Base-by-base conservation (phyloP, 2,888 invertebrate genomes). In the Achlya flavicornis region DNA sequence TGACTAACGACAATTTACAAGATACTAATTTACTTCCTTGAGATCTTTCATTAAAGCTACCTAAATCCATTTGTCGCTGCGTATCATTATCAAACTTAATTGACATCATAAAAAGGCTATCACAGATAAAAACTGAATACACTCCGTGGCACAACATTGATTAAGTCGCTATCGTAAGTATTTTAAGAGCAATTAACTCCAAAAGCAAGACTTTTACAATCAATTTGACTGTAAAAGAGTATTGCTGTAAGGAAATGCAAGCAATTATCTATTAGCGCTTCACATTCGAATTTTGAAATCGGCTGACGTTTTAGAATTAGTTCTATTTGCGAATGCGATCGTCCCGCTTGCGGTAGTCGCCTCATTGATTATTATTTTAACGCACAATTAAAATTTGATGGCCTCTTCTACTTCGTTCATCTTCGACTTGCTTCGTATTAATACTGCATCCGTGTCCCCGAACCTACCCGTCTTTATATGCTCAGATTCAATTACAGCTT, bases 361-460 rank as follows among this genome's bases (percentile, higher is more conserved):
- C 88, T 89, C 91, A 90, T 92, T 92, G 91, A 92, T 93, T 93
- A 92, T 92, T 92, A 92, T 93, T 93, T 92, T 92, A 92, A 92
- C 92, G 91, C 84, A 91, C 92, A 91, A 92, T 93, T 93, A 93
- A 93, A 93, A 88, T 92, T 93, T 93, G 90, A 93, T 92, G 90
- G 90, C 87, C 89, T 82, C 87, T 90, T 91, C 89, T 88, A 89
- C 89, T 90, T 84, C 89, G 92, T 90, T 90, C 91, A 90, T 90
- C 90, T 92, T 88, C 87, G 84, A 88, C 87, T 86, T 80, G 80
- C 81, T 81, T 81, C 85, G 83, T 85, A 85, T 81, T 81, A 82
- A 77, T 79, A 68, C 72, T 73, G 72, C 71, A 70, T 75, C 71
- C 71, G 67, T 68, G 70, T 73, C 75, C 66, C 73, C 67, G 58